Conservation (phyloP, 2,113 vertebrate genomes). For the Notechis scutatus region DNA sequence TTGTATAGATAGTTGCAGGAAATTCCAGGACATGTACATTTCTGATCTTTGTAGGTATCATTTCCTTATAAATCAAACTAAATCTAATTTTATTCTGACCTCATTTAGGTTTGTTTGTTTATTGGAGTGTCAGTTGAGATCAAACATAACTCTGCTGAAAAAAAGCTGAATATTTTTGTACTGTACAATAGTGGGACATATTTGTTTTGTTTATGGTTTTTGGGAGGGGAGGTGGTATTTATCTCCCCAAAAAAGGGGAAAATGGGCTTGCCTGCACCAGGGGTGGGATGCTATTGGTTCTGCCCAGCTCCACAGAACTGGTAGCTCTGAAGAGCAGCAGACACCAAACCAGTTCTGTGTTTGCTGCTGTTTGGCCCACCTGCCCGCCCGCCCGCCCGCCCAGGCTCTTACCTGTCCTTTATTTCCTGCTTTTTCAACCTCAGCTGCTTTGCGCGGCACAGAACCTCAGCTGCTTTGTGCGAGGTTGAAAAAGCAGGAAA, state of each 20-base stretch:
- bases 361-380: too few species aligned
- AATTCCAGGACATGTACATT: not conserved
- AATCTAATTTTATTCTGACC: not conserved
- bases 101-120: not conserved
- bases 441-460: too few species aligned
- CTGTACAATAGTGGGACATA: not conserved
- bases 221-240: not conserved
- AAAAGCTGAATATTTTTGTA: not conserved
- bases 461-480: too few species aligned
- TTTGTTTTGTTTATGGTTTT: not conserved
- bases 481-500: too few species aligned
- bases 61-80: not conserved
- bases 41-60: not conserved
- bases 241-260: not conserved
- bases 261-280: not conserved
- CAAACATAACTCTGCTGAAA: not conserved
- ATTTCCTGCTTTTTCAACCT: too few species aligned
- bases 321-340: too few species aligned
- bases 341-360: too few species aligned
- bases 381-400: accelerated
- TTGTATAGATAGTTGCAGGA: not conserved
- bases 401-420: too few species aligned
- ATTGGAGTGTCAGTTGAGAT: not conserved
- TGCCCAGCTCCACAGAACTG: too few species aligned
- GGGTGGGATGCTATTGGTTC: too few species aligned